phyloP scores from a whole-genome alignment of 2,797 vertebrate species.

The Pygocentrus nattereri region DNA sequence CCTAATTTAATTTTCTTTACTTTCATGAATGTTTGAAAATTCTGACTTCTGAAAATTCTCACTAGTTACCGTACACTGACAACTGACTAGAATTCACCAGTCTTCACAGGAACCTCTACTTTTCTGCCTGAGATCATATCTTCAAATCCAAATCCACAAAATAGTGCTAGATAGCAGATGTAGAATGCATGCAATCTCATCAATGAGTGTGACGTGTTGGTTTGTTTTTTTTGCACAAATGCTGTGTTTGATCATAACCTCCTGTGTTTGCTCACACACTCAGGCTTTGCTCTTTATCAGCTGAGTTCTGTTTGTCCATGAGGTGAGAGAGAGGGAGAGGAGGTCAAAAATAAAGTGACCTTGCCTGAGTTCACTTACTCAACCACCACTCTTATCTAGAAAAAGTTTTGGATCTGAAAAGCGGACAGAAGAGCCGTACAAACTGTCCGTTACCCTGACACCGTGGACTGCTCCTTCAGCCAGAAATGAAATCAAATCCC shows the following conservation, averaged over 20 bases:
- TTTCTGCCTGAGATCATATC: neutral
- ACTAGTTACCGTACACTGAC: too few species aligned
- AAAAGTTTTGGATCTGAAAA: neutral
- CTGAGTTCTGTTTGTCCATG: constrained; percentile 11
- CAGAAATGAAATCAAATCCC: constrained; percentile 26
- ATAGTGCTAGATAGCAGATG: neutral
- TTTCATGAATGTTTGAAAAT: too few species aligned
- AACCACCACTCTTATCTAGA: constrained; percentile 6
- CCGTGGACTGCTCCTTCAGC: neutral
- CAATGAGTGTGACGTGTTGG: neutral
- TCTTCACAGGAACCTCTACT: neutral
- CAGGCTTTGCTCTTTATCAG: constrained; percentile 31
- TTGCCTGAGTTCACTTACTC: neutral
- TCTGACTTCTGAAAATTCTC: too few species aligned
- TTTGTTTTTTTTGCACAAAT: neutral
- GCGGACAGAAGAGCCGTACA: constrained; percentile 4
- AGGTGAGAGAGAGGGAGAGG: neutral
- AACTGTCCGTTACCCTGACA: constrained; percentile 1
- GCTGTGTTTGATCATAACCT: neutral
- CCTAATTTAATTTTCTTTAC: too few species aligned
- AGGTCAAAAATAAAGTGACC: neutral
- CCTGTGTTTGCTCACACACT: constrained; percentile 4
- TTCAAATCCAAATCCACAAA: neutral
- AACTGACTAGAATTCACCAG: neutral
- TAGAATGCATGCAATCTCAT: neutral